These are phyloP conservation scores for Chloromyia formosa DNA, from an alignment of 2,888 invertebrate genomes.

Conservation along the genomic window DNA sequence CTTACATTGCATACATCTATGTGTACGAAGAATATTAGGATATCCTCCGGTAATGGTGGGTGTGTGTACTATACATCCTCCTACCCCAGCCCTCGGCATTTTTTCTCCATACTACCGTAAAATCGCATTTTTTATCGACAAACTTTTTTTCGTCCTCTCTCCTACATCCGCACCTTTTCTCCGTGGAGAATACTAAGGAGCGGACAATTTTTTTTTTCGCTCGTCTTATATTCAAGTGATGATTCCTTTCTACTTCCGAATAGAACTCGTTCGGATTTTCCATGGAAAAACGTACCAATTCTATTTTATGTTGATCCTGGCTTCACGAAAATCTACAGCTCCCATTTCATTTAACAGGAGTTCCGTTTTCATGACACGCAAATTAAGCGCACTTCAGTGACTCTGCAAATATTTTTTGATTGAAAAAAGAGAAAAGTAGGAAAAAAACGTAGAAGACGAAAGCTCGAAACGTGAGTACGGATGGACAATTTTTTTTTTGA, in stretches of 20 bases:
- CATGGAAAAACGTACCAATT: conserved; percentile 38
- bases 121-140: conserved; percentile 17
- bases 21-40: conserved; percentile 21
- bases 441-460: background rate
- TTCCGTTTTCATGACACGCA: conserved; percentile 45
- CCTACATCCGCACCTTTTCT: conserved; percentile 32
- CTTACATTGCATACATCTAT: background rate
- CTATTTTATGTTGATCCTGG: conserved; percentile 39
- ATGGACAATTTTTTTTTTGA: conserved; percentile 28
- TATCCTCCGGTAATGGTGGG: conserved; percentile 16
- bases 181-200: conserved; percentile 16
- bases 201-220: background rate
- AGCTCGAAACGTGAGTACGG: conserved; percentile 18
- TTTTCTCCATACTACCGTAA: conserved; percentile 9
- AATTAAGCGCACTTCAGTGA: conserved; percentile 45
- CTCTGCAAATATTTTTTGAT: conserved; percentile 45
- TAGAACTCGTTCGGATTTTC: conserved; percentile 32
- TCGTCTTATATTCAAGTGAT: conserved; percentile 7
- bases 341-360: conserved; percentile 43
- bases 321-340: conserved; percentile 26
- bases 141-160: conserved; percentile 12
- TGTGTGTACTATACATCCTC: background rate
- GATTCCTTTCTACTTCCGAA: conserved; percentile 31
- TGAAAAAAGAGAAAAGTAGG: conserved; percentile 33
- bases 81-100: background rate